Evolutionary conservation across 2,888 invertebrate species (phyloP).

Genomic region (Drosophila phalerata): DNA sequence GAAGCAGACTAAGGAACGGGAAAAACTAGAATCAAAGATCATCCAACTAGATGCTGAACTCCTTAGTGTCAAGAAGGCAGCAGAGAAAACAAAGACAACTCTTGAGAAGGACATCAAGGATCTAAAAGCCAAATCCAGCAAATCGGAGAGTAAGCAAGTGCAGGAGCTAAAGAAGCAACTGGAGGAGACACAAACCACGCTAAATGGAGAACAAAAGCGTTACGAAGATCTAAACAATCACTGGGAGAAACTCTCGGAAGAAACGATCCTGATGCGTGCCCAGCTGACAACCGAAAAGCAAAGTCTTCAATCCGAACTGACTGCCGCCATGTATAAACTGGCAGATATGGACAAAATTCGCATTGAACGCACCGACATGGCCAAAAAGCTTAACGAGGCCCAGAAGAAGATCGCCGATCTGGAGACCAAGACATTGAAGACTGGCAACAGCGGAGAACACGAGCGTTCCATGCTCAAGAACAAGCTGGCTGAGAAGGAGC

Average conservation of each 20-base stretch:
- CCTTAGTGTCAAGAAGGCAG: slow-evolving; percentile 87
- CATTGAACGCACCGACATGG: slow-evolving; percentile 83
- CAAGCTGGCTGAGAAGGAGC: slow-evolving; percentile 90
- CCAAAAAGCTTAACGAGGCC: slow-evolving; percentile 78
- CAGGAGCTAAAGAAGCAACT: slow-evolving; percentile 86
- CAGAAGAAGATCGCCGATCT: slow-evolving; percentile 82
- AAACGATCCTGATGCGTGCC: slow-evolving; percentile 93
- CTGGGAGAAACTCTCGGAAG: slow-evolving; percentile 93
- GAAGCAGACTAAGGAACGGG: slow-evolving; percentile 88
- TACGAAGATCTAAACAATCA: slow-evolving; percentile 93
- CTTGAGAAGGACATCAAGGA: slow-evolving; percentile 92
- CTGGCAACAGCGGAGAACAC: slow-evolving; percentile 85
- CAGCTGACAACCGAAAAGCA: slow-evolving; percentile 93
- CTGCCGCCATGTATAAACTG: slow-evolving; percentile 76
- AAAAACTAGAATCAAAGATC: slow-evolving; percentile 89
- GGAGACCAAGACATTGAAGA: slow-evolving; percentile 80
- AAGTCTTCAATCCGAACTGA: slow-evolving; percentile 88
- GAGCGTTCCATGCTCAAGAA: slow-evolving; percentile 90
- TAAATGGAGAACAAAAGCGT: slow-evolving; percentile 90
- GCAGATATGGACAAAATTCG: slow-evolving; percentile 80
- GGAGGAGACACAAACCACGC: slow-evolving; percentile 89
- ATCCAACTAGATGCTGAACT: slow-evolving; percentile 88
- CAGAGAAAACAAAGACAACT: slow-evolving; percentile 89
- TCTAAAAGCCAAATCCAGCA: slow-evolving; percentile 89
- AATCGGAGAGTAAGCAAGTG: slow-evolving; percentile 90